Evolutionary conservation across 2,888 invertebrate genomes (phyloP), one percentile per base, ranked within the genome.

Genomic region (Heliconius cydno): DNA sequence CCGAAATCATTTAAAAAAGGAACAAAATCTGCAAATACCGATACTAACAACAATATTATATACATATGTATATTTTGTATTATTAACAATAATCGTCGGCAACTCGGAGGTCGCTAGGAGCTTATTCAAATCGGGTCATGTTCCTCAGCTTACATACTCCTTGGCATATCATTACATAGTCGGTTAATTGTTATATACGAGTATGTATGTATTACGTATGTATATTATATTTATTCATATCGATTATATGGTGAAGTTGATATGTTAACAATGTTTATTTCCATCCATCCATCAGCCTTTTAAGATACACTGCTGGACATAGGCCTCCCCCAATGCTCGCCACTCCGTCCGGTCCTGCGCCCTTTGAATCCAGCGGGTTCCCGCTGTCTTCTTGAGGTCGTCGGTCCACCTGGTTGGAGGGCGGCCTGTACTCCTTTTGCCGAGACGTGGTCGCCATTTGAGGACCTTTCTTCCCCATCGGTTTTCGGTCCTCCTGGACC

Each of bases 81-180:
- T 66, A 52, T 15, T 28, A 74, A 74, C 73, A 79, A 63, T 78
- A 74, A 57, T 71, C 34, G 30, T 65, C 76, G 76, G 78, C 81
- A 82, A 76, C 79, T 70, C 1, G 77, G 73, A 76, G 77, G 66
- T 76, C 60, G 76, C 38, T 67, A 60, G 67, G 66, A 83, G 88
- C 86, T 89, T 89, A 88, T 87, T 88, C 86, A 86, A 89, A 88
- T 88, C 86, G 79, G 68, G 75, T 28, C 79, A 28, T 79, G 75
- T 79, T 68, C 74, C n/a, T 30, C 41, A 28, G 73, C 76, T 77
- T 80, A 73, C 71, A 76, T 65, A 72, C 52, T 63, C 71, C 76
- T 77, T 73, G 74, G 68, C 67, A 71, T 79, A 67, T 79, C 70
- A 72, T 76, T 79, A 76, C 71, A 71, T 30, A 30, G 46, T 41